A percentile compares a stretch with the other conserved stretches of the same genome.
These are phyloP conservation scores for Linnaemya vulpina DNA, from an alignment of 2,888 invertebrate genomes.

Conservation along the genomic window DNA sequence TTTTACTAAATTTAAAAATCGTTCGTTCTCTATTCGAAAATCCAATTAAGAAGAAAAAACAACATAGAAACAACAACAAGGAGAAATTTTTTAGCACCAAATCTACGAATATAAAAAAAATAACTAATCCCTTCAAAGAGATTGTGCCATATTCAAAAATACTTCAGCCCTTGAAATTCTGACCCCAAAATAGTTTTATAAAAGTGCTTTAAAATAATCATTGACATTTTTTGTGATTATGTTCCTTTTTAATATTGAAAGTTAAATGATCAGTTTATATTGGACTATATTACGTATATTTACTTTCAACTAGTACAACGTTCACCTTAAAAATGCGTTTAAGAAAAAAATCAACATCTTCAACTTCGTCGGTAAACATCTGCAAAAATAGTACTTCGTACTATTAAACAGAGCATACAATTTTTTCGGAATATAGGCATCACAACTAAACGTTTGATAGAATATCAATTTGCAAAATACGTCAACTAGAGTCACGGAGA, in stretches of 20 bases:
- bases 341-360: neutral
- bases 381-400: neutral
- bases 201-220: conserved; percentile 7
- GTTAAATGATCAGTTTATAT: conserved; percentile 1
- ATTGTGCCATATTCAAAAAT: conserved; percentile 17
- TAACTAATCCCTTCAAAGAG: conserved; percentile 44
- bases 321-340: neutral
- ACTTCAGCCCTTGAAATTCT: neutral
- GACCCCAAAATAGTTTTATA: neutral
- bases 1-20: conserved; percentile 20
- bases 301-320: conserved; percentile 1
- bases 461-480: neutral
- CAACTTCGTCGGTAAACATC: neutral
- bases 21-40: conserved; percentile 63
- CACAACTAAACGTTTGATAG: neutral
- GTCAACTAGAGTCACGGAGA: conserved; percentile 45
- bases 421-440: neutral
- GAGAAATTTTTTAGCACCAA: neutral
- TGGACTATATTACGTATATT: conserved; percentile 10
- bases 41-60: conserved; percentile 36
- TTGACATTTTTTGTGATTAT: conserved; percentile 30
- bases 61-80: conserved; percentile 3
- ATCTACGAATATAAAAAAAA: conserved; percentile 29
- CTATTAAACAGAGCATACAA: neutral
- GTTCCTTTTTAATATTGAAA: neutral